phyloP scores from a whole-genome alignment of 2,797 vertebrate species.

The Sciurus carolinensis region DNA sequence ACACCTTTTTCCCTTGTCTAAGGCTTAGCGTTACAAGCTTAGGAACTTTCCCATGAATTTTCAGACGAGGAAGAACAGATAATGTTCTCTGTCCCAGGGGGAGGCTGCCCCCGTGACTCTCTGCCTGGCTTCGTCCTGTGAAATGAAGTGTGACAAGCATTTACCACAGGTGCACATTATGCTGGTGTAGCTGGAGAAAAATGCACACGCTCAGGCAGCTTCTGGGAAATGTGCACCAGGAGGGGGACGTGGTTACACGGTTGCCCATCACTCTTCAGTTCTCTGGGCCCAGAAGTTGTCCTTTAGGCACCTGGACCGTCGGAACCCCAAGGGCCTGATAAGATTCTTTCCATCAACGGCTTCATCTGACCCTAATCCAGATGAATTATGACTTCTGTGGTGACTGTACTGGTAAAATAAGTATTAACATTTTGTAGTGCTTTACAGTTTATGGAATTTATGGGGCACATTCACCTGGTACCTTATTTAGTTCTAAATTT shows the following conservation, averaged over 20 bases:
- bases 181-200: neutral
- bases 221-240: neutral
- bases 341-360: neutral
- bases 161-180: neutral
- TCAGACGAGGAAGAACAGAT: constrained; percentile 73
- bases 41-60: constrained; percentile 78
- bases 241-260: neutral
- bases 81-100: neutral
- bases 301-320: neutral
- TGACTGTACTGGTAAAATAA: neutral
- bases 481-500: neutral
- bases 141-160: constrained; percentile 61
- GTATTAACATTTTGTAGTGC: neutral
- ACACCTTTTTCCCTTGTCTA: constrained; percentile 39
- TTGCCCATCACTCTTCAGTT: neutral
- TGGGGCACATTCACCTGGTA: neutral
- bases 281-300: neutral
- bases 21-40: constrained; percentile 76
- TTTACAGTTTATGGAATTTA: neutral
- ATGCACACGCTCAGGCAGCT: neutral
- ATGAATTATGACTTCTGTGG: neutral
- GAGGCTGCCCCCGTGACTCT: constrained; percentile 38
- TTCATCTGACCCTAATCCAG: neutral
- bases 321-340: neutral
- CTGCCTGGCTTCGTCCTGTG: constrained; percentile 43